Conservation (phyloP, 2,113 vertebrate species). For the Apteryx mantelli region DNA sequence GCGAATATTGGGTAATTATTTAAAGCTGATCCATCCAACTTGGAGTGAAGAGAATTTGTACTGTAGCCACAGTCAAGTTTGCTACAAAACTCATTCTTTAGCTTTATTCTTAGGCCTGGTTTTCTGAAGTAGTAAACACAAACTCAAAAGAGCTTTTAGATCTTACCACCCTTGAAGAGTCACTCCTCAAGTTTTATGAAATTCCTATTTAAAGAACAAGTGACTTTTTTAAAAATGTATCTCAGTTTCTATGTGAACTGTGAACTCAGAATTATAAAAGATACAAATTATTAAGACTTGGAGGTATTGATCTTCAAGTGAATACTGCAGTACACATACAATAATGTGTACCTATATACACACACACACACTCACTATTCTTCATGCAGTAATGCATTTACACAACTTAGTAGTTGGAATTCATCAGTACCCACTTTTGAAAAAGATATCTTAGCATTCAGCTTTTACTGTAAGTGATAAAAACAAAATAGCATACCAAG, state of each 20-base stretch:
- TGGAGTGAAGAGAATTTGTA: not conserved
- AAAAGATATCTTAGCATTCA: not conserved
- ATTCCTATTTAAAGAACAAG: not conserved
- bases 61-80: not conserved
- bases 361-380: not conserved
- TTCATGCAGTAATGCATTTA: not conserved
- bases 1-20: not conserved
- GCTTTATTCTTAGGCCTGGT: constrained; percentile 14
- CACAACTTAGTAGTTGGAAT: not conserved
- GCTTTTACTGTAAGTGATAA: not conserved
- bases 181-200: not conserved
- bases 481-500: not conserved
- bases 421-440: not conserved
- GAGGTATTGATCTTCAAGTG: not conserved
- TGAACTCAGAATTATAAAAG: not conserved
- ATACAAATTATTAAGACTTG: not conserved
- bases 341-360: not conserved
- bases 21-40: not conserved
- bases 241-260: not conserved
- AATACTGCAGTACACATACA: not conserved
- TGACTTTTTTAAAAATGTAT: not conserved
- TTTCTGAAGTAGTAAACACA: not conserved
- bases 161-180: not conserved
- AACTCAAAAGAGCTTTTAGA: constrained; percentile 28
- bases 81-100: not conserved